phyloP scores from a whole-genome alignment of 1,140 invertebrate species.

The Theocolax elegans region DNA sequence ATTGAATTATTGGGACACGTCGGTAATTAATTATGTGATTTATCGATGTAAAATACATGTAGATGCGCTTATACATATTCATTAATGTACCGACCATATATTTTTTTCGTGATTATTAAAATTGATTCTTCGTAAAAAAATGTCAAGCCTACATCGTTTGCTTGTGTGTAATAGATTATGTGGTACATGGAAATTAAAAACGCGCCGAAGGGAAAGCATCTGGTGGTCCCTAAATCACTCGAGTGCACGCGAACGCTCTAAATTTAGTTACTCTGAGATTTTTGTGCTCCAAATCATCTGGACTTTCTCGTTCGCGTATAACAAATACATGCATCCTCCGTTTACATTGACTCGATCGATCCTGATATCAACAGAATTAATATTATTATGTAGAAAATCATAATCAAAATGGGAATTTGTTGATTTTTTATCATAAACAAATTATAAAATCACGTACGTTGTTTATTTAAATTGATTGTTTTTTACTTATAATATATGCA shows the following conservation, averaged over 20 bases:
- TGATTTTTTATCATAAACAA: too few relatives aligned
- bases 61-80: too few relatives aligned
- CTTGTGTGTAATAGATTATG: neutral
- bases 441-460: too few relatives aligned
- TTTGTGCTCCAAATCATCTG: slow-evolving; percentile 33
- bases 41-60: too few relatives aligned
- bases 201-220: slow-evolving; percentile 27
- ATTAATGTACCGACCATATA: slow-evolving; percentile 1
- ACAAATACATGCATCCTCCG: slow-evolving; percentile 10
- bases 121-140: slow-evolving; percentile 1
- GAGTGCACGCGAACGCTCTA: slow-evolving; percentile 20
- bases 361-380: neutral
- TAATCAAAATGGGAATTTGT: too few relatives aligned
- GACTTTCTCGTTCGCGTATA: slow-evolving; percentile 1
- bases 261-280: slow-evolving; percentile 32
- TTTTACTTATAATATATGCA: too few relatives aligned
- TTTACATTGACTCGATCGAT: neutral
- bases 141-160: too few relatives aligned
- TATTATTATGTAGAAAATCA: too few relatives aligned
- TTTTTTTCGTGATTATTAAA: slow-evolving; percentile 21
- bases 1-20: too few relatives aligned
- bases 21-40: too few relatives aligned
- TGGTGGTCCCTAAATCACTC: slow-evolving; percentile 36
- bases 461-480: too few relatives aligned
- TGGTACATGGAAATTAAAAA: slow-evolving; percentile 29